phyloP scores from a whole-genome alignment of 37 sponge, comb jelly and placozoan species.

The Agelas oroides region DNA sequence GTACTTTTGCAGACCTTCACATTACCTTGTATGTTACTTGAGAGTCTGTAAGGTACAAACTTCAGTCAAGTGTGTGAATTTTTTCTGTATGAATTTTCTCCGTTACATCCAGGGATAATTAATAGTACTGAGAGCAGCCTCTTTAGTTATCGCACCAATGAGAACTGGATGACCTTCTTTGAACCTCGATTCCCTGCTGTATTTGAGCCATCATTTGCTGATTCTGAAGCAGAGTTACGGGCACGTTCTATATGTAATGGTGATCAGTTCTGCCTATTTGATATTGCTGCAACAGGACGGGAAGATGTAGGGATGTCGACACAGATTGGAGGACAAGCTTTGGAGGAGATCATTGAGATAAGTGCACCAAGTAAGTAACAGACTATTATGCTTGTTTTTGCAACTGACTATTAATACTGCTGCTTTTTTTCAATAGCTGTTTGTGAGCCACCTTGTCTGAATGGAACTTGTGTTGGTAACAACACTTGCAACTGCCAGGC shows the following conservation, averaged over 20 bases:
- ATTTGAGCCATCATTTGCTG: slow-evolving; percentile 12
- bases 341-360: slow-evolving; percentile 10
- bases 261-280: slow-evolving; percentile 54
- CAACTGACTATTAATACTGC: too few relatives aligned
- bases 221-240: slow-evolving; percentile 14
- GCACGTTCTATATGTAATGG: slow-evolving; percentile 23
- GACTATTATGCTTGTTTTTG: too few relatives aligned
- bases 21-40: too few relatives aligned
- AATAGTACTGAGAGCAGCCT: slow-evolving; percentile 15
- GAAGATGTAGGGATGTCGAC: slow-evolving; percentile 35
- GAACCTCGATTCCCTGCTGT: slow-evolving; percentile 32
- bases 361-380: slow-evolving; percentile 13
- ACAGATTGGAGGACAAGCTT: background rate
- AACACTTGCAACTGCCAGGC: too few relatives aligned
- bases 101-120: slow-evolving; percentile 47
- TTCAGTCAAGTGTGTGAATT: too few relatives aligned
- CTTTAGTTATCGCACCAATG: slow-evolving; percentile 43
- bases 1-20: too few relatives aligned
- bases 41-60: too few relatives aligned
- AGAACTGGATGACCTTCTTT: slow-evolving; percentile 32
- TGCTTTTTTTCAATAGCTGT: too few relatives aligned
- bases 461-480: too few relatives aligned
- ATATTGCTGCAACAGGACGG: slow-evolving; percentile 48
- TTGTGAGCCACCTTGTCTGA: too few relatives aligned
- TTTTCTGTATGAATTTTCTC: too few relatives aligned